A percentile compares a stretch with the other conserved stretches of the same genome.
Evolutionary conservation across 2,797 vertebrate species (phyloP).

Genomic region (Gallirallus australis): DNA sequence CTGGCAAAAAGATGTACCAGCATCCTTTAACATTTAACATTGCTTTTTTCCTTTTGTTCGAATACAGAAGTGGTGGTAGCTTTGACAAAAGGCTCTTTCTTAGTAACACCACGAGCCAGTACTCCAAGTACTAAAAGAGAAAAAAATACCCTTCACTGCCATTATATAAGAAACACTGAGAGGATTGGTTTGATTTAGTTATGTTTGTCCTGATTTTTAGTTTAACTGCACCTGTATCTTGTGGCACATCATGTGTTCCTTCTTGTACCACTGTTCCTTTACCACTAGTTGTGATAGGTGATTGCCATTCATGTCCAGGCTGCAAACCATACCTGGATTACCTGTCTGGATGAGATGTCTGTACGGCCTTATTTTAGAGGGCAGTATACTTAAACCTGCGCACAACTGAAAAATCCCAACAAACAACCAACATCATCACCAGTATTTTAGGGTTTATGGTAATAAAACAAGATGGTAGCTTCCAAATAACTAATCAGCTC

Average conservation of each 20-base stretch:
- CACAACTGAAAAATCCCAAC: neutral
- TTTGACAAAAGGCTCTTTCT: neutral
- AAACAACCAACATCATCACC: neutral
- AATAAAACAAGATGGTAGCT: neutral
- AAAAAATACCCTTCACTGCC: neutral
- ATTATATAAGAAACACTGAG: neutral
- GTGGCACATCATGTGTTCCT: accelerated
- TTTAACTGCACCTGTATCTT: neutral
- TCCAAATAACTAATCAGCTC: neutral
- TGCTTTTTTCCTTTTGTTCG: neutral
- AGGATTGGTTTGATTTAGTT: neutral
- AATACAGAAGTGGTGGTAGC: neutral
- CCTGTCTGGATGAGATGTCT: neutral
- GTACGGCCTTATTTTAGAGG: neutral
- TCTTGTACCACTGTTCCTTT: neutral
- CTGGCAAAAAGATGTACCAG: neutral
- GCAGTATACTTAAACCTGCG: neutral
- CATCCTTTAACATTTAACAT: neutral
- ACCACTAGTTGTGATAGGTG: neutral
- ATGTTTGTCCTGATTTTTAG: neutral
- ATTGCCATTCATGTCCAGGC: neutral
- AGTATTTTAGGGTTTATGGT: neutral
- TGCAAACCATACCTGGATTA: neutral
- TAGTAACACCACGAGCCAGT: neutral
- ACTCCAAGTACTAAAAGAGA: neutral